Percentiles rank a stretch among this genome's conserved stretches.
Evolutionary conservation across 2,888 invertebrate species (phyloP).

Genomic region (Acheta domesticus): DNA sequence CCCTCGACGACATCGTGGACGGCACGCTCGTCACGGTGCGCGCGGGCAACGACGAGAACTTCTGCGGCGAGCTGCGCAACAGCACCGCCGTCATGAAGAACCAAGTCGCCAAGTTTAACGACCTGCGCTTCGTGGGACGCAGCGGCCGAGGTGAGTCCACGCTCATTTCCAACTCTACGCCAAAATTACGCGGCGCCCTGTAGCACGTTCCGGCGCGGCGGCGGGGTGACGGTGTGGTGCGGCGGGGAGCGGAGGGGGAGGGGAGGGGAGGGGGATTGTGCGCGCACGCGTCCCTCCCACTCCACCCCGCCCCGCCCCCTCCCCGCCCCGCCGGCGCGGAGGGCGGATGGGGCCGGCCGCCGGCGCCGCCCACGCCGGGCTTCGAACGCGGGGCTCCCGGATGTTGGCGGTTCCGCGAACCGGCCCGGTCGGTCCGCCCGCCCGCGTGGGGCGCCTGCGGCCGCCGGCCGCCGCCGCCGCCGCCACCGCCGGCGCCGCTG

Average conservation of each 20-base stretch:
- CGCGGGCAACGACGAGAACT: slow-evolving; percentile 98
- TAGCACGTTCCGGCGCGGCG: not conserved
- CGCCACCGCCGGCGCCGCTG: not conserved
- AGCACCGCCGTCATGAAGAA: slow-evolving; percentile 94
- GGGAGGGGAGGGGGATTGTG: not conserved
- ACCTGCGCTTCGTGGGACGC: slow-evolving; percentile 94
- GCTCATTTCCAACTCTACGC: not conserved
- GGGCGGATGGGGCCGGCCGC: not conserved
- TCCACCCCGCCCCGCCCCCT: not conserved
- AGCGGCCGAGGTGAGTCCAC: slow-evolving; percentile 79
- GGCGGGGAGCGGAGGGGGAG: too few relatives aligned
- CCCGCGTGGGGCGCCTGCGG: not conserved
- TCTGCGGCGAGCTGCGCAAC: slow-evolving; percentile 91
- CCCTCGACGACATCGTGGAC: slow-evolving; percentile 88
- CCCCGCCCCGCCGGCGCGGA: not conserved
- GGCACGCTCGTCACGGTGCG: slow-evolving; percentile 90
- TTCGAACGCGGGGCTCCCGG: slow-evolving; percentile 1
- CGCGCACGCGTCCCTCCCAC: not conserved
- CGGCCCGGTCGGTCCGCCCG: slow-evolving; percentile 6
- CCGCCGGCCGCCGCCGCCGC: not conserved
- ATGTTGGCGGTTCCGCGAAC: slow-evolving; percentile 11
- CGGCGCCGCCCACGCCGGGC: slow-evolving; percentile 18
- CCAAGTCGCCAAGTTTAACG: slow-evolving; percentile 97
- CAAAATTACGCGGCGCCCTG: not conserved
- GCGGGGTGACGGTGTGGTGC: too few relatives aligned